Conservation (phyloP, 2,113 vertebrate genomes). For the Promerops cafer region DNA sequence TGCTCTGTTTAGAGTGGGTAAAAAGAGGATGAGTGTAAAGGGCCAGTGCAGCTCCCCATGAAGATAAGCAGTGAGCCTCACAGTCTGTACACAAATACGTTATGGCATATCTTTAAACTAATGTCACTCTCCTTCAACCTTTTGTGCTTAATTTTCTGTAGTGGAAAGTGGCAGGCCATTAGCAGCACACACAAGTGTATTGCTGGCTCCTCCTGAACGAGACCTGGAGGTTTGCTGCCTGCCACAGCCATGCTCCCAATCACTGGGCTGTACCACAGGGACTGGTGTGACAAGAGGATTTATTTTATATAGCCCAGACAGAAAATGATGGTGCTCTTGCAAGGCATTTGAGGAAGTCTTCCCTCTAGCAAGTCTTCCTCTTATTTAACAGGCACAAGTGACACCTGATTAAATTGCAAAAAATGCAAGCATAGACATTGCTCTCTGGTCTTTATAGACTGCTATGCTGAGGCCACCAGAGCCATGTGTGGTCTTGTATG, state of each 20-base stretch:
- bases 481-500: neutral
- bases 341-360: neutral
- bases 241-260: neutral
- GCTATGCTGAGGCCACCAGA: neutral
- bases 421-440: neutral
- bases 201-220: neutral
- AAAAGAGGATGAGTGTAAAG: neutral
- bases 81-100: fast-evolving
- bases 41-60: neutral
- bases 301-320: neutral
- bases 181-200: neutral
- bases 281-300: neutral
- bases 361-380: neutral
- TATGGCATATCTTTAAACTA: neutral
- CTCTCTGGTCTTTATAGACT: neutral
- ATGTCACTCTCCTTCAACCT: neutral
- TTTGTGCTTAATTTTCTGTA: neutral
- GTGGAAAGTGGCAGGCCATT: neutral
- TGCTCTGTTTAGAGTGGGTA: neutral
- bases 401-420: neutral
- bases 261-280: fast-evolving
- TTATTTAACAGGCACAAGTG: neutral
- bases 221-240: neutral
- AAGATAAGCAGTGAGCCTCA: neutral
- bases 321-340: neutral